Evolutionary conservation across 2,888 invertebrate species (phyloP), one percentile per base, ranked within the genome.

Genomic region (Lochmaea crataegi): DNA sequence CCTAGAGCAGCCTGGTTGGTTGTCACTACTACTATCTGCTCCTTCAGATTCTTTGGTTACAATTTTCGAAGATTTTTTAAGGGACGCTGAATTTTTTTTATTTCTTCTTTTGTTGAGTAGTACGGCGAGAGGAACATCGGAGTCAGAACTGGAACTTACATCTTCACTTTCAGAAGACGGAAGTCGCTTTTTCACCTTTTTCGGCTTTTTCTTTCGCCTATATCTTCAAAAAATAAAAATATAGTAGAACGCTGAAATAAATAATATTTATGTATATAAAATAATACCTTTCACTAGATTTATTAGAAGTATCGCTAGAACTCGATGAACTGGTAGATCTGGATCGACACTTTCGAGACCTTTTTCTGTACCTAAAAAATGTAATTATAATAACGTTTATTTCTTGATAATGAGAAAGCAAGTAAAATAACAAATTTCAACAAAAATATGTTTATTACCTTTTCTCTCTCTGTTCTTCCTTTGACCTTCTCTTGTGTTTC

Each of bases 401-500:
- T 45, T 45, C 1, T 45, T 4, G 14, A 45, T 12, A 45, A 45
- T 45, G 4, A 45, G 4, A 14, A 45, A 12, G 45, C 14, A 45
- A 45, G 11, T 45, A 45, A 42, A 12, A 11, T 45, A 45, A 12
- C 3, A 14, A 12, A 14, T 45, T 45, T 14, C 14, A 14, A 45
- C 45, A 45, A 14, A 12, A 14, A 41, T 41, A 4, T 10, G 11
- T 11, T 41, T 41, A 51, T 51, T 51, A 53, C 32, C 72, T 71
- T 14, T 61, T 74, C 48, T 76, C 69, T 64, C 70, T 76, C 60
- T 75, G 69, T 68, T 78, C 81, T 64, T 81, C 80, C 69, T 78
- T 77, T 5, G 81, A 77, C 66, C 79, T 78, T 42, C 82, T 77
- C 70, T 80, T 82, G 63, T 79, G 77, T 76, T 83, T 83, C 63